A percentile compares a stretch with the other conserved stretches of the same genome.
Conservation (phyloP, 2,113 vertebrate species). For the Pica pica region DNA sequence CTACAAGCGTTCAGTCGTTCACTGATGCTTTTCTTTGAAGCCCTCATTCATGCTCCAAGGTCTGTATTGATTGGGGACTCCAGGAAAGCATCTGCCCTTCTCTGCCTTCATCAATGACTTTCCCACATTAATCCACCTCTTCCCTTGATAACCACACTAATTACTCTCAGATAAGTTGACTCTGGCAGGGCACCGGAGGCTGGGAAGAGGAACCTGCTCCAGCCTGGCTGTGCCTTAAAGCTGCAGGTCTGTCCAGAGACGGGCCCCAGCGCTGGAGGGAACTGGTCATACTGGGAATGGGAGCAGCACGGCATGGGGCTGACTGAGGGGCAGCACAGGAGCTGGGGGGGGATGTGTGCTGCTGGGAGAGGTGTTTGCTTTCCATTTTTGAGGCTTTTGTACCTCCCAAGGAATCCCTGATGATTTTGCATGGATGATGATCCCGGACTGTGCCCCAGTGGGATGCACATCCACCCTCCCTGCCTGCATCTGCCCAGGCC, state of each 20-base stretch:
- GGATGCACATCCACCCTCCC: neutral
- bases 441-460: fast-evolving
- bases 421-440: neutral
- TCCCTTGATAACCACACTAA: conserved; percentile 59
- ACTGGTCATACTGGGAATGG: neutral
- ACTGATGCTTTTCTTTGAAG: conserved; percentile 61
- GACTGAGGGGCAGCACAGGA: neutral
- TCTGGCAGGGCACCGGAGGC: conserved; percentile 32
- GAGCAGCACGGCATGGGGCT: neutral
- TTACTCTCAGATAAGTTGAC: conserved; percentile 36
- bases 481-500: neutral
- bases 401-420: neutral
- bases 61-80: conserved; percentile 58
- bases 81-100: conserved; percentile 62
- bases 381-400: neutral
- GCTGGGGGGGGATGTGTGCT: neutral
- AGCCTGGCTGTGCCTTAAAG: neutral
- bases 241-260: neutral
- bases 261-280: neutral
- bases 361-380: neutral
- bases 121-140: conserved; percentile 71
- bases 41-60: conserved; percentile 48
- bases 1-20: conserved; percentile 36
- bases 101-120: conserved; percentile 68
- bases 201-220: neutral